A percentile compares a stretch with the other conserved stretches of the same genome.
Conservation (phyloP, 2,888 invertebrate species). For the Steromphala cineraria region DNA sequence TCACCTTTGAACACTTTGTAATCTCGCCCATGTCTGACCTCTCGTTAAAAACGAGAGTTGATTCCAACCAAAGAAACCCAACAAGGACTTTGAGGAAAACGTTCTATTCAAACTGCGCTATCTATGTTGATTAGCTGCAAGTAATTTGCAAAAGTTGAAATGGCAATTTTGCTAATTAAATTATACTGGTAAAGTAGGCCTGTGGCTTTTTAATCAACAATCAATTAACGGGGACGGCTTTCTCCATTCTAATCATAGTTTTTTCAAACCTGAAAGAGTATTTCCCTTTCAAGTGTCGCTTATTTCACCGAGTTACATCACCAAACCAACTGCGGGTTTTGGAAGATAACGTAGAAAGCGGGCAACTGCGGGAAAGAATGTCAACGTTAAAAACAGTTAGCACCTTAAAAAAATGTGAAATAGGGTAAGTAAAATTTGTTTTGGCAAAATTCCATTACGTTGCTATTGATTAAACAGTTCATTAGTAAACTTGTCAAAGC, state of each 20-base stretch:
- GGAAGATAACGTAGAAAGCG: neutral
- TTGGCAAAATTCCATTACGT: slow-evolving; percentile 5
- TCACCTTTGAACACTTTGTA: too few relatives aligned
- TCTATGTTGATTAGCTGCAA: neutral
- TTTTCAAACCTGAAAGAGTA: neutral
- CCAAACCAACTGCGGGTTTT: neutral
- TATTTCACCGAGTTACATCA: neutral
- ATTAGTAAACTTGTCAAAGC: neutral
- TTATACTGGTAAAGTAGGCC: slow-evolving; percentile 8
- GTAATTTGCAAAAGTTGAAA: slow-evolving; percentile 5
- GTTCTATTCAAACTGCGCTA: neutral
- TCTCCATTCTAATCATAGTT: neutral
- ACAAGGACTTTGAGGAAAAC: too few relatives aligned
- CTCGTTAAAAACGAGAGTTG: too few relatives aligned
- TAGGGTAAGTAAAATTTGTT: slow-evolving; percentile 8
- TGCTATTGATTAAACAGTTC: neutral
- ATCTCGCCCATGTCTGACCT: too few relatives aligned
- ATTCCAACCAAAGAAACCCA: too few relatives aligned
- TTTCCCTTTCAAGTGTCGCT: neutral
- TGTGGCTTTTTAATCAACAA: slow-evolving; percentile 5
- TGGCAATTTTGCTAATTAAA: slow-evolving; percentile 1
- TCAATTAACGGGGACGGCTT: neutral
- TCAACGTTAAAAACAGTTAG: neutral
- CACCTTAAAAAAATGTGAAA: neutral
- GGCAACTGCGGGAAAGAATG: neutral